These are phyloP conservation scores for Siniperca obscura DNA, from an alignment of 2,797 vertebrate genomes.

Conservation along the genomic window DNA sequence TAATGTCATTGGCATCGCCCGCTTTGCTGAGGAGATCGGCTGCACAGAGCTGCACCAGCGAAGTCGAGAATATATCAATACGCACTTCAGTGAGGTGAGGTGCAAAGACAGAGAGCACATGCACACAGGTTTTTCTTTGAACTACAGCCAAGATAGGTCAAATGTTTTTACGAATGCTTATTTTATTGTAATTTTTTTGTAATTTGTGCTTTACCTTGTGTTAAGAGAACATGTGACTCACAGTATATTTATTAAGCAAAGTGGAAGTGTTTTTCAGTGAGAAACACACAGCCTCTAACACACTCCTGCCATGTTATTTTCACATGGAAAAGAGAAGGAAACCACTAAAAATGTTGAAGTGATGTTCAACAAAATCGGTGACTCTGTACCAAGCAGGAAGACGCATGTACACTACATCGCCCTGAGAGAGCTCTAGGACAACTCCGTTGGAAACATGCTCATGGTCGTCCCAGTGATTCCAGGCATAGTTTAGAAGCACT, in stretches of 20 bases:
- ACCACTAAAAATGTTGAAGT: conserved; percentile 7
- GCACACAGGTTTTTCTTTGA: not conserved
- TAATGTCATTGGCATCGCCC: conserved; percentile 89
- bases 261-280: not conserved
- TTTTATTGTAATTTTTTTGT: not conserved
- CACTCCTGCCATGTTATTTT: not conserved
- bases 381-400: not conserved
- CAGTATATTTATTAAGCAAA: not conserved
- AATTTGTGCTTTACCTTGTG: not conserved
- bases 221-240: not conserved
- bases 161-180: not conserved
- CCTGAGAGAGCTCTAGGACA: not conserved
- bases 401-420: not conserved
- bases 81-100: conserved; percentile 87
- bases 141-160: not conserved
- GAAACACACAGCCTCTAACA: not conserved
- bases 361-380: not conserved
- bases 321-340: not conserved
- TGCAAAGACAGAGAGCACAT: not conserved
- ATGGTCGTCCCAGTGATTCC: not conserved
- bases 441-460: not conserved
- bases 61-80: conserved; percentile 87
- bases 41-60: conserved; percentile 83
- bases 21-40: conserved; percentile 87
- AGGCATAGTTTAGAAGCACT: not conserved